These are phyloP conservation scores for Harlomillsia oculata DNA, from an alignment of 1,140 invertebrate genomes.

Conservation along the genomic window DNA sequence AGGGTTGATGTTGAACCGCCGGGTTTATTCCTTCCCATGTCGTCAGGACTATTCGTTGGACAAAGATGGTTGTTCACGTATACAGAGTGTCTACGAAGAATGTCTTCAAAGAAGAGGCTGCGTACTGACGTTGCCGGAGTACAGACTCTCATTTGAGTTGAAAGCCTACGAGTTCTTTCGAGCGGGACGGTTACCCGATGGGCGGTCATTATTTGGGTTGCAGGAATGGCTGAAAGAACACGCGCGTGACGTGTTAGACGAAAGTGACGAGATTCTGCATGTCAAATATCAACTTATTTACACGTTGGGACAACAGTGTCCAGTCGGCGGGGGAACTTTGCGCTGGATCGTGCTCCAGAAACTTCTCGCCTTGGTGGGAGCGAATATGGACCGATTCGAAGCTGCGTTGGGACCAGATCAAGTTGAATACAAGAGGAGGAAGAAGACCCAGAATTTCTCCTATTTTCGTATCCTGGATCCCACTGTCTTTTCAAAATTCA, in stretches of 20 bases:
- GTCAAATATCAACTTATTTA: slow-evolving; percentile 22
- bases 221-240: background rate
- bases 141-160: slow-evolving; percentile 16
- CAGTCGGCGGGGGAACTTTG: background rate
- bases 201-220: background rate
- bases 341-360: slow-evolving; percentile 11
- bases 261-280: slow-evolving; percentile 20
- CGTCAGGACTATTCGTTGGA: slow-evolving; percentile 8
- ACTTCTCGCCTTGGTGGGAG: background rate
- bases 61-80: background rate
- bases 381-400: background rate
- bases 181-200: background rate
- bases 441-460: background rate
- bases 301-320: slow-evolving; percentile 8
- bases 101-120: background rate
- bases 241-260: slow-evolving; percentile 17
- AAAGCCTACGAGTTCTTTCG: slow-evolving; percentile 4
- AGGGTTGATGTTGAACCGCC: slow-evolving; percentile 15
- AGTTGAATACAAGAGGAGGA: background rate
- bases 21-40: slow-evolving; percentile 22
- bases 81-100: slow-evolving; percentile 8
- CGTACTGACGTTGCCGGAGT: slow-evolving; percentile 21
- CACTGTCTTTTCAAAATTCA: background rate
- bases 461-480: background rate
- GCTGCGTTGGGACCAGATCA: background rate